Percentiles rank a stretch among this genome's conserved stretches.
These are phyloP conservation scores for Bettongia penicillata DNA, from an alignment of 2,113 vertebrate genomes.

Conservation along the genomic window DNA sequence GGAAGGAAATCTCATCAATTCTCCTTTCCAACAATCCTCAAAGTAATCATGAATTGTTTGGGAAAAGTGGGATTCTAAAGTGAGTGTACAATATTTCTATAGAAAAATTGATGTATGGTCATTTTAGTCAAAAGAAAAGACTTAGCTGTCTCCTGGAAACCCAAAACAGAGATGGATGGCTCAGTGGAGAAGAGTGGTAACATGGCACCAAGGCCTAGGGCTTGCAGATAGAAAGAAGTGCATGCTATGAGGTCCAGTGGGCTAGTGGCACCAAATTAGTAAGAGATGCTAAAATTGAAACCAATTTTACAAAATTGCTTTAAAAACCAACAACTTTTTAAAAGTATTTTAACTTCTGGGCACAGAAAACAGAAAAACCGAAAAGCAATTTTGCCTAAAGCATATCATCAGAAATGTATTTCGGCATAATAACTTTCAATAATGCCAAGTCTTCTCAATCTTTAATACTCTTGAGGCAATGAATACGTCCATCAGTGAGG, in stretches of 20 bases:
- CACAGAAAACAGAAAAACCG: neutral
- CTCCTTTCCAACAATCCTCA: neutral
- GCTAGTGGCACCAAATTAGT: neutral
- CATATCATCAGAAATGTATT: neutral
- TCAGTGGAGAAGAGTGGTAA: neutral
- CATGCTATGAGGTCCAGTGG: neutral
- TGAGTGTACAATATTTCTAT: neutral
- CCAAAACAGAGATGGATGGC: neutral
- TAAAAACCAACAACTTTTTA: neutral
- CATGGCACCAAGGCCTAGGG: neutral
- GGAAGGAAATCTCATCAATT: neutral
- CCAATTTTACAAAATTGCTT: neutral
- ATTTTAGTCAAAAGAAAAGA: neutral
- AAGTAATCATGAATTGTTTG: neutral
- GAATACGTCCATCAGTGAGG: neutral
- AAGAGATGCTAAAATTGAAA: neutral
- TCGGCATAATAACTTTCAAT: neutral
- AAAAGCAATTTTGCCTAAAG: neutral
- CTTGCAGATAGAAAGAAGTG: neutral
- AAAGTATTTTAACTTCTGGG: neutral
- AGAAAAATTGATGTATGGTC: neutral
- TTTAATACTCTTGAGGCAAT: neutral
- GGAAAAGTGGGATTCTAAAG: neutral
- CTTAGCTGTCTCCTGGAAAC: neutral
- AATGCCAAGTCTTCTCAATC: neutral